These are phyloP conservation scores for Hestina assimilis DNA, from an alignment of 1,140 invertebrate genomes.

Conservation along the genomic window DNA sequence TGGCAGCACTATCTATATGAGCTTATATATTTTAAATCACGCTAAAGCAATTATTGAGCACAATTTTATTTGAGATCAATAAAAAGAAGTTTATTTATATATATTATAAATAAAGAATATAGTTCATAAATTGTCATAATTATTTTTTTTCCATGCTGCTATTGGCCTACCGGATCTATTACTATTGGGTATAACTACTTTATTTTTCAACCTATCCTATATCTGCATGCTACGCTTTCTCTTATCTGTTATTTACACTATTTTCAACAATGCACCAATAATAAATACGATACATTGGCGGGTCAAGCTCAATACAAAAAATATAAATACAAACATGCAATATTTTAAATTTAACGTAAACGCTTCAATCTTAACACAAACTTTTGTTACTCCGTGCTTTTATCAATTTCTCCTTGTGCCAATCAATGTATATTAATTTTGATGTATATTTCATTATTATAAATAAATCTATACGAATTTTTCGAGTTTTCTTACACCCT, in stretches of 20 bases:
- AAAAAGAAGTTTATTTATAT: too few species aligned
- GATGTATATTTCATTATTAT: slow-evolving; percentile 50
- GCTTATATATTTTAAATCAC: too few species aligned
- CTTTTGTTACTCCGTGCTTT: slow-evolving; percentile 50
- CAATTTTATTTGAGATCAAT: background rate
- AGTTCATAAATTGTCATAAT: slow-evolving; percentile 59
- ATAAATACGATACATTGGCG: slow-evolving; percentile 61
- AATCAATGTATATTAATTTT: slow-evolving; percentile 44
- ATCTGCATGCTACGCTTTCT: slow-evolving; percentile 50
- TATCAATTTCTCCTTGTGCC: slow-evolving; percentile 49
- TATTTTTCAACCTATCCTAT: slow-evolving; percentile 43
- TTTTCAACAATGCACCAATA: slow-evolving; percentile 60
- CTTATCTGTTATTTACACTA: slow-evolving; percentile 41
- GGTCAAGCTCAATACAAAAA: slow-evolving; percentile 76
- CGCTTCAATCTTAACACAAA: slow-evolving; percentile 63
- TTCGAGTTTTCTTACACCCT: slow-evolving; percentile 53
- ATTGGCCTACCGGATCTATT: slow-evolving; percentile 69
- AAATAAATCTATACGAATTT: slow-evolving; percentile 62
- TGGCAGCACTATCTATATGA: too few species aligned
- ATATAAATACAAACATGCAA: slow-evolving; percentile 75
- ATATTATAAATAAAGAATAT: background rate
- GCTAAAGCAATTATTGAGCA: too few species aligned
- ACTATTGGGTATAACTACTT: slow-evolving; percentile 65
- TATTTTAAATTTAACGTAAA: slow-evolving; percentile 67
- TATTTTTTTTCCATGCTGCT: slow-evolving; percentile 75